These are phyloP conservation scores for Lampris incognitus DNA, from an alignment of 2,113 vertebrate species.

Conservation along the genomic window DNA sequence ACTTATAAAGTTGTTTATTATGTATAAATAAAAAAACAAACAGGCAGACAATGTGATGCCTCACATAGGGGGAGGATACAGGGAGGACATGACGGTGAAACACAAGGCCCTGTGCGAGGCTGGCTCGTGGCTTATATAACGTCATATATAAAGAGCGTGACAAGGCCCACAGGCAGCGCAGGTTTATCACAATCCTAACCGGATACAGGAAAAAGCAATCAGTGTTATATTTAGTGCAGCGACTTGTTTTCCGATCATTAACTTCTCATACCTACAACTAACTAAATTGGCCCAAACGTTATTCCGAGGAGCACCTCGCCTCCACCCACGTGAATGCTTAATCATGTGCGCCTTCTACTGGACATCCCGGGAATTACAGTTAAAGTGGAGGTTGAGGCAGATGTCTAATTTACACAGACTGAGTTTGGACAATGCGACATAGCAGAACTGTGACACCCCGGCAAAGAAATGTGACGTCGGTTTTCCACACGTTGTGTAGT, in stretches of 20 bases:
- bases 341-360: constrained; percentile 96
- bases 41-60: too few species aligned
- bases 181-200: constrained; percentile 14
- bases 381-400: background rate
- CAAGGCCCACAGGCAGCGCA: too few species aligned
- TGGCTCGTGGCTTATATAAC: too few species aligned
- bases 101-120: too few species aligned
- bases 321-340: constrained; percentile 79
- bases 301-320: constrained; percentile 35
- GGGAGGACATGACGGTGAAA: too few species aligned
- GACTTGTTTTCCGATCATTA: constrained; percentile 45
- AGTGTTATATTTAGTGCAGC: background rate
- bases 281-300: constrained; percentile 42
- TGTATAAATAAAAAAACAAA: too few species aligned
- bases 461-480: background rate
- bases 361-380: constrained; percentile 68
- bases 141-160: too few species aligned
- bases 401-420: background rate
- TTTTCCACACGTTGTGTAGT: too few species aligned
- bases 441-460: background rate
- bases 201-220: constrained; percentile 9
- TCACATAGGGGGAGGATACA: too few species aligned
- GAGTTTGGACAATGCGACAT: constrained; percentile 4
- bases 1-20: too few species aligned
- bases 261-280: constrained; percentile 29